These are phyloP conservation scores for Hirundichthys speculiger DNA, from an alignment of 2,113 vertebrate species.

Conservation along the genomic window DNA sequence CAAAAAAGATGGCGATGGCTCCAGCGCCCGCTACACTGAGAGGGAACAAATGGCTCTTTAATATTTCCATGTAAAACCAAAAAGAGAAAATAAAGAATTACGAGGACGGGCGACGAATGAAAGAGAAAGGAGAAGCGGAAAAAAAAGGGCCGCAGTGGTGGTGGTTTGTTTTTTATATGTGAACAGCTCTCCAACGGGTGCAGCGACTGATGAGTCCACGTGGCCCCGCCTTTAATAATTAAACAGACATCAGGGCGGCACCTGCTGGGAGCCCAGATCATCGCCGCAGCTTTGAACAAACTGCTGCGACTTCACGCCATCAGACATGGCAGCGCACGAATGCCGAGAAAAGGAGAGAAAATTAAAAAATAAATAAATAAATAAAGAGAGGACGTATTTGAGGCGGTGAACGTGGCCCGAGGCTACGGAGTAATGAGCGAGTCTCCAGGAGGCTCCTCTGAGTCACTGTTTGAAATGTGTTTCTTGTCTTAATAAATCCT, in stretches of 20 bases:
- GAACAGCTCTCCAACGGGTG: constrained; percentile 86
- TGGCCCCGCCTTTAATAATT: constrained; percentile 94
- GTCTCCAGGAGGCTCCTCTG: constrained; percentile 90
- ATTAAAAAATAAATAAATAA: constrained; percentile 76
- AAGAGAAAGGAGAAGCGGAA: constrained; percentile 70
- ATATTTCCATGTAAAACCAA: constrained; percentile 62
- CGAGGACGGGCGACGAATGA: constrained; percentile 72
- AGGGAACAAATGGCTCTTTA: constrained; percentile 73
- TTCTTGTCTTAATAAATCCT: constrained; percentile 99
- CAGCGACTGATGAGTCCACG: constrained; percentile 86
- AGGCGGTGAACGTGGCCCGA: constrained; percentile 86
- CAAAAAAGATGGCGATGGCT: constrained; percentile 58
- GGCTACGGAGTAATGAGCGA: constrained; percentile 99
- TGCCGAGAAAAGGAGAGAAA: constrained; percentile 77
- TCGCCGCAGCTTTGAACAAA: constrained; percentile 90
- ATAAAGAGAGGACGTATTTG: constrained; percentile 87
- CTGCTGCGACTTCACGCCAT: constrained; percentile 89
- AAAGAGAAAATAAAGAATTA: constrained; percentile 38
- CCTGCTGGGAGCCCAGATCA: constrained; percentile 93
- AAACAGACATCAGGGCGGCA: constrained; percentile 93
- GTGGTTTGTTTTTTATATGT: constrained; percentile 85
- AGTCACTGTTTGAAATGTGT: constrained; percentile 94
- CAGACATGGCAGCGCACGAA: constrained; percentile 85
- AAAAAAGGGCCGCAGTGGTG: constrained; percentile 42
- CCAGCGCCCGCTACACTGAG: constrained; percentile 61